Evolutionary conservation across 2,888 invertebrate genomes (phyloP), one percentile per base, ranked within the genome.

Genomic region (Psylliodes chrysocephalus): DNA sequence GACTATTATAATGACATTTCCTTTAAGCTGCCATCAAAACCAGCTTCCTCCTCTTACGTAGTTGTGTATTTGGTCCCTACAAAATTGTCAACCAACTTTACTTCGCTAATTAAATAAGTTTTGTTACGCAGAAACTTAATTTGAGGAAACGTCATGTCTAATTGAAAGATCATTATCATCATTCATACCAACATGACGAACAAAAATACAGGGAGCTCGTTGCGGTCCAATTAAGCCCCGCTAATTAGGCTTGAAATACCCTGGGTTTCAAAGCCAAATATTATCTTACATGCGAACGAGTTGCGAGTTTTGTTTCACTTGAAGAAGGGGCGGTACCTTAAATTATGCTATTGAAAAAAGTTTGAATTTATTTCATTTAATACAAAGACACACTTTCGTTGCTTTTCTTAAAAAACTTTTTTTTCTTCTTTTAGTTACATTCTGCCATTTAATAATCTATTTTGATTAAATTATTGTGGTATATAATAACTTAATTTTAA

Each of bases 151-250:
- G 49, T 49, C 49, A 49, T 15, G 28, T 12, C 17, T 49, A 49
- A 49, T 49, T 49, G 49, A 49, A 49, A 49, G 49, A 49, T 28
- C 49, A 49, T 49, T 49, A 49, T n/a, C 49, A 49, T 49, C 49
- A 49, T 49, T 49, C 49, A 49, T 15, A 30, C 30, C 28, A 49
- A 25, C 28, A 8, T 7, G 28, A 19, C 14, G 49, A 30, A 49
- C 49, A 49, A 49, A 49, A 49, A 49, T 28, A 19, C 42, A 17
- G 18, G 8, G 2, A 2, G 17, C 42, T 18, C 49, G 49, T 10
- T 15, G 15, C 28, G 18, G 49, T 49, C 28, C 28, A 49, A 49
- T 49, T 49, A 49, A 2, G 22, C 28, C 28, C 18, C 3, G 18
- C 18, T 42, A 42, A 42, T 42, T 42, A 42, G 42, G 42, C 18